Base-by-base conservation (phyloP, 2,113 vertebrate genomes). In the Callionymus lyra region DNA sequence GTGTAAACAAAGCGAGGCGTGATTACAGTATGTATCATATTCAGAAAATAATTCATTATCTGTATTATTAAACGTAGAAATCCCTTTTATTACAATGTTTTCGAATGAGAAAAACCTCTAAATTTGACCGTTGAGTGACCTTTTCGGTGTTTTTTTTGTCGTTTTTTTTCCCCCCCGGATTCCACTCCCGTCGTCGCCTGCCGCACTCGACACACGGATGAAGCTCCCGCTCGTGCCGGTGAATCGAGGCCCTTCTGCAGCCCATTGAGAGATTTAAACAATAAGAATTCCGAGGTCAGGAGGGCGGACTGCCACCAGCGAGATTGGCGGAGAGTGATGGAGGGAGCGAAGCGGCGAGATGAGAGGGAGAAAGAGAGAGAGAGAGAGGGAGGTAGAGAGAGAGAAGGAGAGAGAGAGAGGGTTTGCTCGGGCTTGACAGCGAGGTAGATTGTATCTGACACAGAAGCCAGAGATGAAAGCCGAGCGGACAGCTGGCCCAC, bases 381-480 rank as follows among this genome's bases (percentile, higher is more conserved):
- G 10, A 14, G 38, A 5, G 1, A 1, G 9, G 10, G n/a, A 6
- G 9, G 36, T 15, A n/a, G n/a, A n/a, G 27, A 9, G 58, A 50
- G 57, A 31, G 19, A 56, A 38, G 58, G 16, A 56, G 47, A 50
- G 51, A 74, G 63, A 55, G 75, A 65, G 41, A 55, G 63, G 21
- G 69, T 50, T 53, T 75, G 37, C 61, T 10, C 50, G 45, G 57
- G 48, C 46, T 67, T 79, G 81, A 79, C 83, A 86, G 77, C 44
- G 70, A 70, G 78, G 69, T 81, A 76, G 72, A 77, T 75, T 83
- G 76, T 61, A 34, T 67, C 66, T 74, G 81, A 77, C 70, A 78
- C 36, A 71, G 76, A 74, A 72, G 15, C 56, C 48, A 27, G 36
- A 74, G 78, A 87, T 84, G 71, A 88, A 89, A 87, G 77, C 74